A percentile compares a stretch with the other conserved stretches of the same genome.
Evolutionary conservation across 1,140 invertebrate species (phyloP).

Genomic region (Idris sp.): DNA sequence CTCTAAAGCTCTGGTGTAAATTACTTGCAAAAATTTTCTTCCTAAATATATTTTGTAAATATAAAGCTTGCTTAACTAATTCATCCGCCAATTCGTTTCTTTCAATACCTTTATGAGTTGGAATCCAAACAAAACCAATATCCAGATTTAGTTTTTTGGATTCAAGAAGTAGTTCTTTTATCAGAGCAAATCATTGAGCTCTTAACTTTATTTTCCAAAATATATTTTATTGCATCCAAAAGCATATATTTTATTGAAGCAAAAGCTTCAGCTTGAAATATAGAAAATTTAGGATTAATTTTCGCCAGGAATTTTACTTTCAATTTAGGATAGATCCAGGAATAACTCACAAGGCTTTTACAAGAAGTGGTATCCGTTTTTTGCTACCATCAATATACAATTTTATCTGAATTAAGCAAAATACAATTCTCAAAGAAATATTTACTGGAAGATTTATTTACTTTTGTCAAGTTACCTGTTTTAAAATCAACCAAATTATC

Average conservation of each 20-base stretch:
- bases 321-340: not conserved
- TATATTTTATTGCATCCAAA: not conserved
- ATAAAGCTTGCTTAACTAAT: too few relatives aligned
- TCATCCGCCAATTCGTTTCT: not conserved
- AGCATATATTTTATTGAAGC: not conserved
- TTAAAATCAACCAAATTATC: too few relatives aligned
- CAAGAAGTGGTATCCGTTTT: not conserved
- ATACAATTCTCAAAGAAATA: too few relatives aligned
- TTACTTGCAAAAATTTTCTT: too few relatives aligned
- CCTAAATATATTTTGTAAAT: too few relatives aligned
- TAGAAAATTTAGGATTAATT: not conserved
- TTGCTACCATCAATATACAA: not conserved
- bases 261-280: too few relatives aligned
- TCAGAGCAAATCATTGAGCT: not conserved
- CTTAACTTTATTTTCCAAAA: not conserved
- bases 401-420: not conserved
- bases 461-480: too few relatives aligned
- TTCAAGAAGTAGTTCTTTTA: not conserved
- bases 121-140: not conserved
- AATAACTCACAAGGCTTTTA: not conserved
- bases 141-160: not conserved
- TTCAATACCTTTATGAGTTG: not conserved
- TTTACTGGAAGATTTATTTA: too few relatives aligned
- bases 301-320: not conserved
- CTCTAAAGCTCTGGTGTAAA: too few relatives aligned